These are phyloP conservation scores for Dugesia japonica DNA, from an alignment of 2,888 invertebrate species.

Conservation along the genomic window DNA sequence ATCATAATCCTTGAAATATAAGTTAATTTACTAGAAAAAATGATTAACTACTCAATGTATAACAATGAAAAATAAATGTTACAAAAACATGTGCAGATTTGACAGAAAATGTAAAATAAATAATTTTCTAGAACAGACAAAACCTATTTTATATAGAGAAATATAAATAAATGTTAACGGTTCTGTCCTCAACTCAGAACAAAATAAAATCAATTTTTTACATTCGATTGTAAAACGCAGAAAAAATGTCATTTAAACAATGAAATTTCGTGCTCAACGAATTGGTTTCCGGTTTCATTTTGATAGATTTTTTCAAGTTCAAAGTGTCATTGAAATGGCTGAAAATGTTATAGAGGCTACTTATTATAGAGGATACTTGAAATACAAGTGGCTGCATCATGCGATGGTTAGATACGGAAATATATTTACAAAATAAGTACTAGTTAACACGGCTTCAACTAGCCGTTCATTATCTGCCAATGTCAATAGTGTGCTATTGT, in stretches of 20 bases:
- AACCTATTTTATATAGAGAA: no score
- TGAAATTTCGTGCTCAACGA: not conserved
- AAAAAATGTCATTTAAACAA: conserved; percentile 1
- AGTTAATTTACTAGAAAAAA: no score
- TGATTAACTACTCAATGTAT: no score
- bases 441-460: not conserved
- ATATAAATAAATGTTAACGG: no score
- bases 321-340: not conserved
- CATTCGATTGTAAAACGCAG: no score
- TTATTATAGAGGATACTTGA: not conserved
- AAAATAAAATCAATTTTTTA: no score
- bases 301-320: conserved; percentile 13
- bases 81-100: no score
- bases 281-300: not conserved
- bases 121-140: no score
- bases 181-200: no score
- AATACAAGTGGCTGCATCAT: not conserved
- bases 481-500: not conserved
- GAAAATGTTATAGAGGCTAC: not conserved
- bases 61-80: no score
- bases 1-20: no score
- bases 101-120: no score
- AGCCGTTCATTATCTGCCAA: conserved; percentile 4
- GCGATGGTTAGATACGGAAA: not conserved
- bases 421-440: conserved; percentile 8